Percentiles rank a stretch among this genome's conserved stretches.
These are phyloP conservation scores for Columbina picui DNA, from an alignment of 2,113 vertebrate species.

Conservation along the genomic window DNA sequence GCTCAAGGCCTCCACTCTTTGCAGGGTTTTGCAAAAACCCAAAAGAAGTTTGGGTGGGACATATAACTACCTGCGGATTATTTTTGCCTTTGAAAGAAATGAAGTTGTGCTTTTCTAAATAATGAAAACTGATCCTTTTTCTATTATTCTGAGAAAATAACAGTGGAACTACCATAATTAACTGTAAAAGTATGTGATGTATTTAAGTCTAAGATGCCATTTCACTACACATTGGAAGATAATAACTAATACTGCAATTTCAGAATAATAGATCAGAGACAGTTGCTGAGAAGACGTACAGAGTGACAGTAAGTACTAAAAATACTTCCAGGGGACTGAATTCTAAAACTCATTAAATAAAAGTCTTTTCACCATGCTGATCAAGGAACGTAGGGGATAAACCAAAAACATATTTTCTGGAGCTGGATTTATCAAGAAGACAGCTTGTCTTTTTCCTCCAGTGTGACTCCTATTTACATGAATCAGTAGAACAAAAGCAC, in stretches of 20 bases:
- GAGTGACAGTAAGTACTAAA: slow-evolving; percentile 54
- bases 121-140: slow-evolving; percentile 2
- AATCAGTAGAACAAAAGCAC: background rate
- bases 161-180: background rate
- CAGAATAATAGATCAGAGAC: slow-evolving; percentile 53
- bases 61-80: background rate
- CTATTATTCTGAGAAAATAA: slow-evolving; percentile 18
- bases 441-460: background rate
- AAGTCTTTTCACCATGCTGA: slow-evolving; percentile 24
- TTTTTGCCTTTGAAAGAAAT: background rate
- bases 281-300: slow-evolving; percentile 7
- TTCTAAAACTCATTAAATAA: slow-evolving; percentile 60
- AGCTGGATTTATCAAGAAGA: background rate
- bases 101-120: background rate
- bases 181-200: background rate
- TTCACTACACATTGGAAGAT: slow-evolving; percentile 2
- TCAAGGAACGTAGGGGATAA: background rate
- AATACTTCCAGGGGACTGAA: slow-evolving; percentile 42
- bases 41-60: background rate
- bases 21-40: background rate
- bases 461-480: background rate
- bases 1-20: background rate
- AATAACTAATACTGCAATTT: slow-evolving; percentile 65
- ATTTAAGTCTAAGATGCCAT: background rate
- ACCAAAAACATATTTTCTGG: background rate